Evolutionary conservation across 2,888 invertebrate species (phyloP).

Genomic region (Drosophila helvetica): DNA sequence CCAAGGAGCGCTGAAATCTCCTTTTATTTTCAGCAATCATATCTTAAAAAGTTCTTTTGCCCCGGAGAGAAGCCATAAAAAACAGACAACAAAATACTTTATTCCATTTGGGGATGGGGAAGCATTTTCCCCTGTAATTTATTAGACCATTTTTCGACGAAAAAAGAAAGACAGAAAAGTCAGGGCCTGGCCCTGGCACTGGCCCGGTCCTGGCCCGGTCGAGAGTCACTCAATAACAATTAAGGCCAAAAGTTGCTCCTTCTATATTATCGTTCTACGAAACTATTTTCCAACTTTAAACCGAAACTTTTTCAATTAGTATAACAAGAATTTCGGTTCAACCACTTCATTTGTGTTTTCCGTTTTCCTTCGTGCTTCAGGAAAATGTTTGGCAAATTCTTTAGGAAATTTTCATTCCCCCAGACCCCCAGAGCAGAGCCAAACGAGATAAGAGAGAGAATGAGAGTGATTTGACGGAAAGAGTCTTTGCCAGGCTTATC

Average conservation of each 20-base stretch:
- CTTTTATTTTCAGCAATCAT: constrained; percentile 27
- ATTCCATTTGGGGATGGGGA: constrained; percentile 19
- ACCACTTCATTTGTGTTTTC: constrained; percentile 50
- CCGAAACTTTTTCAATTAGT: constrained; percentile 74
- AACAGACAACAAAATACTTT: no score
- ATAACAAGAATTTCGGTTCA: constrained; percentile 62
- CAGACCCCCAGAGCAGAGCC: no score
- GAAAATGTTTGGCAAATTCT: constrained; percentile 40
- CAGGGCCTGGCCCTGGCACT: not conserved
- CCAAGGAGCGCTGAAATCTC: constrained; percentile 8
- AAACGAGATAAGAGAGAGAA: not conserved
- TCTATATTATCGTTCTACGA: constrained; percentile 36
- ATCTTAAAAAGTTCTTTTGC: constrained; percentile 35
- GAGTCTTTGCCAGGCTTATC: constrained; percentile 40
- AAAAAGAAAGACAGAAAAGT: constrained; percentile 31
- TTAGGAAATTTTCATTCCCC: constrained; percentile 32
- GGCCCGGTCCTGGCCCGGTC: constrained; percentile 8
- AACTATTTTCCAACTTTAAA: constrained; percentile 68
- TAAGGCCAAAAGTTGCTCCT: constrained; percentile 52
- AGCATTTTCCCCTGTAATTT: constrained; percentile 36
- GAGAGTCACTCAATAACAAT: constrained; percentile 74
- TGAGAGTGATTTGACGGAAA: constrained; percentile 29
- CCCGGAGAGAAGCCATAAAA: constrained; percentile 22
- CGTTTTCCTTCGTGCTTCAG: not conserved
- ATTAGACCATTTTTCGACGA: constrained; percentile 39